Evolutionary conservation across 2,888 invertebrate genomes (phyloP), one percentile per base, ranked within the genome.

Genomic region (Polyommatus icarus): DNA sequence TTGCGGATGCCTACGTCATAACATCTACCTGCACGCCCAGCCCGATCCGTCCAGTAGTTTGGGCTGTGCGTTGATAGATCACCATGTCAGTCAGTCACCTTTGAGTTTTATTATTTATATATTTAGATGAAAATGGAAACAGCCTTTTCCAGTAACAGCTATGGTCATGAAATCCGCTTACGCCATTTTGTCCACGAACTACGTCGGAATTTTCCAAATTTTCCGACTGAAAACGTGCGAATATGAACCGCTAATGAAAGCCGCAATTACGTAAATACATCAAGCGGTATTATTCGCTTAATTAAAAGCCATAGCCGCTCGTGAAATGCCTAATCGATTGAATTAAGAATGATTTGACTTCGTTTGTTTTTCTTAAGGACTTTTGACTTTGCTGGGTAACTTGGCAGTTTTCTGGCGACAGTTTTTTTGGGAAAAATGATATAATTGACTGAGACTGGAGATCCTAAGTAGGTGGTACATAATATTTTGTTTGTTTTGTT

Each of bases 191-290:
- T 77, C 54, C 79, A 78, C 78, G 46, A 59, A 78, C 36, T 77
- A 75, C 77, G 79, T 80, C 76, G 80, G 80, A 78, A 80, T 78
- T 77, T 78, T 76, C 79, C 77, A 73, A 81, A 83, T 80, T 81
- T 82, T 81, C 80, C 80, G 78, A 71, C 76, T 78, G 79, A 82
- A 83, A 86, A 86, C 82, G 82, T 81, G 85, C 80, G 84, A 87
- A 86, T 86, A 87, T 86, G 85, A 86, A 83, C 84, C 84, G 85
- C 84, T 87, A 88, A 88, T 87, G 86, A 86, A 87, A 85, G 82
- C 85, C 84, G 82, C 85, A 85, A 88, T 89, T 85, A 87, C 84
- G 86, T 83, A 79, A 79, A 80, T 84, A 84, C 83, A 79, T 77
- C 79, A 78, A 79, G 71, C 75, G 79, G 83, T 81, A 83, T 85